phyloP scores from a whole-genome alignment of 2,113 vertebrate species.

The Arenaria interpres region DNA sequence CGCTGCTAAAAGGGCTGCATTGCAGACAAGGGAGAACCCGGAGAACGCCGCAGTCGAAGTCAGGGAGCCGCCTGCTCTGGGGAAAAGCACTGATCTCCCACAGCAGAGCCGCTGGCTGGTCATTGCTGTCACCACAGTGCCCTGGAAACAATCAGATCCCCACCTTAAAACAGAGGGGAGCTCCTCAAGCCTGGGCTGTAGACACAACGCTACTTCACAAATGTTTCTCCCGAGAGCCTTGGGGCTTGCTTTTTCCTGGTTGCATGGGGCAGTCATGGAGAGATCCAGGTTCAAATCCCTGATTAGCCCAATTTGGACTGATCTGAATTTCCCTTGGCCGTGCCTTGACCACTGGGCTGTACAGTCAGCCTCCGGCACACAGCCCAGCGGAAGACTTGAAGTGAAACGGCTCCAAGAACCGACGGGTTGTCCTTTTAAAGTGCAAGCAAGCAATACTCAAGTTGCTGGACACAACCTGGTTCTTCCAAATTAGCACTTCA shows the following conservation, averaged over 20 bases:
- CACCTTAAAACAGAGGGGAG: background rate
- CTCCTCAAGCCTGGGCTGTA: background rate
- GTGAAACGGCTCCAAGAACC: background rate
- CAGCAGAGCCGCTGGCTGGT: background rate
- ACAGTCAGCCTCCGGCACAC: background rate
- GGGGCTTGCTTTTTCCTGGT: background rate
- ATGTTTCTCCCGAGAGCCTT: background rate
- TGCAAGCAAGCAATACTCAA: background rate
- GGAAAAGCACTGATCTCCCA: background rate
- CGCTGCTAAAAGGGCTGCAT: background rate
- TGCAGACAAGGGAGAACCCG: background rate
- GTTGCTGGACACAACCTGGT: background rate
- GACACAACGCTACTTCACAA: rapidly evolving
- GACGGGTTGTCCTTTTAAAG: background rate
- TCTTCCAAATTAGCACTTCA: background rate
- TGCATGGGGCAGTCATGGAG: background rate
- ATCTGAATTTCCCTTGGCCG: background rate
- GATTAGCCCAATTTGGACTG: background rate
- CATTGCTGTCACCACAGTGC: background rate
- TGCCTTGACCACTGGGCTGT: background rate
- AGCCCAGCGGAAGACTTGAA: background rate
- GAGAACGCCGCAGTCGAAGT: background rate
- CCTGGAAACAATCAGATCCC: background rate
- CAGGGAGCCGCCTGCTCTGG: background rate
- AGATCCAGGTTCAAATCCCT: background rate